A percentile compares a stretch with the other conserved stretches of the same genome.
Evolutionary conservation across 2,113 vertebrate genomes (phyloP).

Genomic region (Formicarius rufipectus): DNA sequence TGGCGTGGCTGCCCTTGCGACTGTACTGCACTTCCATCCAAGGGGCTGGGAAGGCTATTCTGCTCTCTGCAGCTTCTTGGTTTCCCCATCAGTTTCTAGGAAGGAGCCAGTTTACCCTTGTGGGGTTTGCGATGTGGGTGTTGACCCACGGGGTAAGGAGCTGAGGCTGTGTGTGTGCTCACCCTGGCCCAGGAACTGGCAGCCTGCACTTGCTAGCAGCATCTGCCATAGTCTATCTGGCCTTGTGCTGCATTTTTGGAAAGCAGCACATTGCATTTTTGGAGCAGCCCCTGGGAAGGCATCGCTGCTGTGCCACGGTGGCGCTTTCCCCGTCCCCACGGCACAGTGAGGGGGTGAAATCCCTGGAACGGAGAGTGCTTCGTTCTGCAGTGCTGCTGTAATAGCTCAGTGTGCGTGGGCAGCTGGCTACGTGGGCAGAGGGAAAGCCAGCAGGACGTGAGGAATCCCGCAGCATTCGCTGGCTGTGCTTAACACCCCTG

Average conservation of each 20-base stretch:
- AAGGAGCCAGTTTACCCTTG: neutral
- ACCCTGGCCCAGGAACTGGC: neutral
- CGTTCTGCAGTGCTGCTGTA: conserved; percentile 33
- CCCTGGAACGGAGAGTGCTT: conserved; percentile 4
- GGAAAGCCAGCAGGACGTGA: conserved; percentile 63
- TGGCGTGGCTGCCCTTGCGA: neutral
- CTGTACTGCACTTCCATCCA: neutral
- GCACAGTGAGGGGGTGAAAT: conserved; percentile 40
- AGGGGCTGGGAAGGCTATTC: neutral
- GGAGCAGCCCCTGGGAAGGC: neutral
- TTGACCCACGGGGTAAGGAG: neutral
- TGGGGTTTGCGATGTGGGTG: neutral
- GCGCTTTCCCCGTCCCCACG: neutral
- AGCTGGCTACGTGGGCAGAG: conserved; percentile 54
- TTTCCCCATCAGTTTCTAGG: neutral
- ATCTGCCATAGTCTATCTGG: neutral
- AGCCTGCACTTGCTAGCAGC: neutral
- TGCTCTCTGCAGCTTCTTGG: neutral
- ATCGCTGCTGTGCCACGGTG: neutral
- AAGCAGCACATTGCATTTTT: neutral
- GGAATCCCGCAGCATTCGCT: conserved; percentile 51
- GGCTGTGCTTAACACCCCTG: neutral
- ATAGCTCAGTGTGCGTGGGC: conserved; percentile 28
- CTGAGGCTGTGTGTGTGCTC: neutral
- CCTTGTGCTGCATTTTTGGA: neutral